phyloP scores from a whole-genome alignment of 2,797 vertebrate species.

The Leptodactylus fallax region DNA sequence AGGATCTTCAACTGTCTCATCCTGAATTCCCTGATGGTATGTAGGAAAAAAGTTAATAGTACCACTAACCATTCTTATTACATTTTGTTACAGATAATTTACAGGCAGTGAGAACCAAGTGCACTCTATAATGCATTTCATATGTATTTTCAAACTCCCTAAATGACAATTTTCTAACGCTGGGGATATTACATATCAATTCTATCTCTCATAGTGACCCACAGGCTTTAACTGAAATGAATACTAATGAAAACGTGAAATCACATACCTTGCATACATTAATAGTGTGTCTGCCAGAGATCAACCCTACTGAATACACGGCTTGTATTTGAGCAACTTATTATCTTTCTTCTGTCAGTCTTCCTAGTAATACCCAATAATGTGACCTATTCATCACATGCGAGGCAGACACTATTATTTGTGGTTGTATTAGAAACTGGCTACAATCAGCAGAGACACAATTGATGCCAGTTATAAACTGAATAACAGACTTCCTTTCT shows the following conservation, averaged over 20 bases:
- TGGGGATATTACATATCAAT: neutral
- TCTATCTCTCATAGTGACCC: neutral
- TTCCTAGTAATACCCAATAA: neutral
- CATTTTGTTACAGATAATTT: neutral
- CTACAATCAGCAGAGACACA: neutral
- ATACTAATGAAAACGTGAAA: neutral
- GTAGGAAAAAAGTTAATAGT: conserved; percentile 54
- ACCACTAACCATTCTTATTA: neutral
- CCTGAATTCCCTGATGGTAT: conserved; percentile 94
- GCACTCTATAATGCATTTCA: neutral
- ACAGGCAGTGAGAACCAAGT: neutral
- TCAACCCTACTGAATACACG: neutral
- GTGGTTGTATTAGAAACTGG: neutral
- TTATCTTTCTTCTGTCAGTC: neutral
- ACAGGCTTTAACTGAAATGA: neutral
- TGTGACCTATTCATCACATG: conserved; percentile 3
- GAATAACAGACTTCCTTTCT: neutral
- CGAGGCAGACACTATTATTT: neutral
- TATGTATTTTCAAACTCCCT: neutral
- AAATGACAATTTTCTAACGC: neutral
- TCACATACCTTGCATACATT: neutral
- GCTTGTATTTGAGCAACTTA: neutral
- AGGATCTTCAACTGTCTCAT: conserved; percentile 95
- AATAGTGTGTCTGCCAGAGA: neutral
- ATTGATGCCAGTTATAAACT: neutral